A percentile compares a stretch with the other conserved stretches of the same genome.
Evolutionary conservation across 2,888 invertebrate species (phyloP).

Genomic region (Ischnus inquisitorius): DNA sequence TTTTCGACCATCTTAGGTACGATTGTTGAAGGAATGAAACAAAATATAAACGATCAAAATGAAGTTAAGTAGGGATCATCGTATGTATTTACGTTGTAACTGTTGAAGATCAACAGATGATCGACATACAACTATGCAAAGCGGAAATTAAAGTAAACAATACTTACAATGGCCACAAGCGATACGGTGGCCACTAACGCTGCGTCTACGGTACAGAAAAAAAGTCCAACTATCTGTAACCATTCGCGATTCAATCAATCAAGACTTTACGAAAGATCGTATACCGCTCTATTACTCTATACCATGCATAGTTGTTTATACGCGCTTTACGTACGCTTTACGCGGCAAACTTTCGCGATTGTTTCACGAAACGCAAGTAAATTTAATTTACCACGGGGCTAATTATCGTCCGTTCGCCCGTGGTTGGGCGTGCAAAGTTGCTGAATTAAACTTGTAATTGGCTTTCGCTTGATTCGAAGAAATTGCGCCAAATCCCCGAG

Average conservation of each 20-base stretch:
- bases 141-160: too few species aligned
- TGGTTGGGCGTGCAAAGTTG: slow-evolving; percentile 77
- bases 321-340: slow-evolving; percentile 15
- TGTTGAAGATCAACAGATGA: too few species aligned
- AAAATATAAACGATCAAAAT: too few species aligned
- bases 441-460: slow-evolving; percentile 84
- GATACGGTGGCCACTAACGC: too few species aligned
- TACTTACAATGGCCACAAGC: too few species aligned
- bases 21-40: too few species aligned
- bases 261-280: slow-evolving; percentile 21
- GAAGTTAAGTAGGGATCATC: too few species aligned
- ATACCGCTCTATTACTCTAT: neutral
- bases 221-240: neutral
- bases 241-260: slow-evolving; percentile 12
- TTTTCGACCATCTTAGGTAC: too few species aligned
- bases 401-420: slow-evolving; percentile 80
- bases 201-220: neutral
- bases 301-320: neutral
- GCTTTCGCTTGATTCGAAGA: slow-evolving; percentile 83
- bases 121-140: too few species aligned
- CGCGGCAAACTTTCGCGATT: slow-evolving; percentile 78
- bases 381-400: slow-evolving; percentile 81
- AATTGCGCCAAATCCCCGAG: slow-evolving; percentile 76
- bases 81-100: too few species aligned
- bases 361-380: slow-evolving; percentile 82